phyloP scores from a whole-genome alignment of 2,888 invertebrate genomes.

The Dicyrtoma fusca region DNA sequence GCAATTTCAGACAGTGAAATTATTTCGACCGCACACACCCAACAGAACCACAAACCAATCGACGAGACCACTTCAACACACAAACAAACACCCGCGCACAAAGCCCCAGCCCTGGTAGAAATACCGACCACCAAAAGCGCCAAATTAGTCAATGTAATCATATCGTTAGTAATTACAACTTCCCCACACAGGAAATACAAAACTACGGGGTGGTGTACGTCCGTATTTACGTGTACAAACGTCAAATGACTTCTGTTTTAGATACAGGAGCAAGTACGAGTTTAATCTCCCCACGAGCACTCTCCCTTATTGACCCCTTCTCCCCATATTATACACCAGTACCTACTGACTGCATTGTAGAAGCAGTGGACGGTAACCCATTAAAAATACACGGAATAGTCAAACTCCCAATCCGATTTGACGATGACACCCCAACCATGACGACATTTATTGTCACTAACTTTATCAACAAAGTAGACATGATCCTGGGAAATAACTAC shows the following conservation, averaged over 20 bases:
- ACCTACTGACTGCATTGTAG: not conserved
- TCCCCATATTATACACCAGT: not conserved
- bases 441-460: not conserved
- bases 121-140: no score
- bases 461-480: not conserved
- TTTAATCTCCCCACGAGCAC: not conserved
- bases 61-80: no score
- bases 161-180: no score
- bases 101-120: no score
- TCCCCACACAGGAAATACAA: no score
- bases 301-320: not conserved
- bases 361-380: not conserved
- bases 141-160: no score
- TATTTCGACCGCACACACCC: no score
- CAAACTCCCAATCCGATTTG: not conserved
- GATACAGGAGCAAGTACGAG: not conserved
- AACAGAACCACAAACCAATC: no score
- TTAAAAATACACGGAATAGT: not conserved
- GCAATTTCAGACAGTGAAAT: no score
- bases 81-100: no score
- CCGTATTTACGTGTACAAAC: not conserved
- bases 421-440: not conserved
- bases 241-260: not conserved
- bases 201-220: not conserved
- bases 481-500: no score